Evolutionary conservation across 1,140 invertebrate genomes (phyloP).

Genomic region (Drosophila varians): DNA sequence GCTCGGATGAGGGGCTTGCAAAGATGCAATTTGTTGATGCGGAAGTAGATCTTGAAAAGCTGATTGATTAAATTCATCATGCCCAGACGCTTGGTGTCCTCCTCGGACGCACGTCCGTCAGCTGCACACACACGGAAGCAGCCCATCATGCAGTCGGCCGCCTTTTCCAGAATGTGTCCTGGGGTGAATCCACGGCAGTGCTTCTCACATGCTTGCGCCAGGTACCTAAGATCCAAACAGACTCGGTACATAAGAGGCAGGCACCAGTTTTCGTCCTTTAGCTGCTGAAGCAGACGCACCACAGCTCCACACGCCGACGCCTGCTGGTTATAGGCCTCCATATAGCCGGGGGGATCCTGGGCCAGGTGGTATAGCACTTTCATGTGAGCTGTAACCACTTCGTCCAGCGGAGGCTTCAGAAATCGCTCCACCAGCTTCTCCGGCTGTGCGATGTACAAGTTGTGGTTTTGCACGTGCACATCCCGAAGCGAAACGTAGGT

Average conservation of each 20-base stretch:
- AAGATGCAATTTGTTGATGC: slow-evolving; percentile 97
- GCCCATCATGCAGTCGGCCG: slow-evolving; percentile 96
- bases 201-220: slow-evolving; percentile 92
- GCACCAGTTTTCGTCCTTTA: slow-evolving; percentile 98
- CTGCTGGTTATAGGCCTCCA: slow-evolving; percentile 92
- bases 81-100: slow-evolving; percentile 96
- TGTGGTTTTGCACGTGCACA: slow-evolving; percentile 88
- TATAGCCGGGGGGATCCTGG: slow-evolving; percentile 85
- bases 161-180: slow-evolving; percentile 94
- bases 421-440: slow-evolving; percentile 89
- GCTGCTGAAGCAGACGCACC: slow-evolving; percentile 92
- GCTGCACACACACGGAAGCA: slow-evolving; percentile 98
- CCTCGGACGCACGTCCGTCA: slow-evolving; percentile 94
- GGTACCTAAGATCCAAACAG: slow-evolving; percentile 93
- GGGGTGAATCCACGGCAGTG: slow-evolving; percentile 85
- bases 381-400: slow-evolving; percentile 92
- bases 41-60: slow-evolving; percentile 98
- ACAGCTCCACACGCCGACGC: slow-evolving; percentile 90
- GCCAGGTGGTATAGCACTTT: slow-evolving; percentile 84
- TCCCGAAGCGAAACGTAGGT: slow-evolving; percentile 90
- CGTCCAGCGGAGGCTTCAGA: slow-evolving; percentile 90
- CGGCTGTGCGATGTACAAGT: slow-evolving; percentile 88
- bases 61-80: slow-evolving; percentile 99
- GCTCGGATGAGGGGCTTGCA: slow-evolving; percentile 98
- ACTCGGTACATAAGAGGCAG: slow-evolving; percentile 95